Evolutionary conservation across 1,140 invertebrate species (phyloP), one percentile per base, ranked within the genome.

Genomic region (Anoplophora glabripennis): DNA sequence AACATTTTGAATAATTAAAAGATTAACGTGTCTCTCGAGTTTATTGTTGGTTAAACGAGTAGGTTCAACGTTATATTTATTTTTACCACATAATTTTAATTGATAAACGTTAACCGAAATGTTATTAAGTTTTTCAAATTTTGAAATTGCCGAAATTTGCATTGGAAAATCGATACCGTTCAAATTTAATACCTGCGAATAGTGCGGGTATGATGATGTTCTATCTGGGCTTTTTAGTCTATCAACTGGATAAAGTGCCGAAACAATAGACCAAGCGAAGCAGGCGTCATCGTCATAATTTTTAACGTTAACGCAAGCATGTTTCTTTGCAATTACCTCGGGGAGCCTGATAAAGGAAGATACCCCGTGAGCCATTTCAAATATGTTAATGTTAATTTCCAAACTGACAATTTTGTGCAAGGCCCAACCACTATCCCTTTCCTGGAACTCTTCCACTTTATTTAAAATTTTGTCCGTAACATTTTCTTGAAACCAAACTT

Each of bases 251-350:
- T 59, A 12, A 4, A 53, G 18, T 37, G 54, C 47, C 17, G 63
- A 62, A 21, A 56, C n/a, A 42, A 66, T 47, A 21, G 42, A 42
- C 61, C 61, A 66, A 11, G 60, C 33, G 51, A 66, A 64, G 54
- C 61, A 66, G 48, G 55, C 55, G n/a, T 42, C n/a, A 53, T 65
- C 64, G 34, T 55, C 21, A 5, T 28, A 28, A 45, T 64, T 64
- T 54, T 44, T 46, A 36, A 63, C 51, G 57, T 63, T 66, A 8
- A 65, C 35, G 7, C 46, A 36, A 7, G 46, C 46, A n/a, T 48
- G 9, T 15, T 48, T 48, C 21, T n/a, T 21, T 10, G 4, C 35
- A 3, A 48, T 48, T 48, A 8, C 10, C 35, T 8, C 11, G 1
- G 46, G 46, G 8, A 48, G 12, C 10, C 35, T 15, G 1, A 48